Evolutionary conservation across 2,888 invertebrate species (phyloP).

Genomic region (Agriopis marginaria): DNA sequence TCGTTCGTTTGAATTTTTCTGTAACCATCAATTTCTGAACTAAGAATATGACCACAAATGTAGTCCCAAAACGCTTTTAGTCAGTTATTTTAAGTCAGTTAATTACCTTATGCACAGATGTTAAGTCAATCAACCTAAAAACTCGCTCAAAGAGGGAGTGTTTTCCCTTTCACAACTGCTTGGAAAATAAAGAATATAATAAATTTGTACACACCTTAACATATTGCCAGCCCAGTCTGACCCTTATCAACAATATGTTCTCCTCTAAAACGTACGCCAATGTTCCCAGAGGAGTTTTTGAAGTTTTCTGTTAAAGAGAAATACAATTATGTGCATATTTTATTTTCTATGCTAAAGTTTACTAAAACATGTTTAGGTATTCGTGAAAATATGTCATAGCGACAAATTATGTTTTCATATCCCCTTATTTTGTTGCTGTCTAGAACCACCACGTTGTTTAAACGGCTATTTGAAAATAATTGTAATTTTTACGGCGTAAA

Average conservation of each 20-base stretch:
- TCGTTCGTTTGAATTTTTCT: no score
- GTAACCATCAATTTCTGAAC: not conserved
- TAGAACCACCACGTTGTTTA: no score
- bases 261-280: slow-evolving; percentile 74
- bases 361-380: no score
- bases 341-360: slow-evolving; percentile 10
- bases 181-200: slow-evolving; percentile 23
- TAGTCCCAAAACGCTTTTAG: not conserved
- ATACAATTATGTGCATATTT: slow-evolving; percentile 39
- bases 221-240: slow-evolving; percentile 71
- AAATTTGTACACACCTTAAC: slow-evolving; percentile 62
- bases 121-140: not conserved
- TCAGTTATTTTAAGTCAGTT: no score
- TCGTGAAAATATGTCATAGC: no score
- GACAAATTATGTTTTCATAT: no score
- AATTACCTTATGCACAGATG: not conserved
- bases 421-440: no score
- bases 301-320: slow-evolving; percentile 61
- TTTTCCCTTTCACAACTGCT: not conserved
- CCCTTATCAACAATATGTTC: slow-evolving; percentile 69
- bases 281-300: slow-evolving; percentile 66
- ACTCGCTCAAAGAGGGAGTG: not conserved
- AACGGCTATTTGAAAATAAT: no score
- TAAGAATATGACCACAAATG: not conserved
- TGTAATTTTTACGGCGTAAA: no score